phyloP scores from a whole-genome alignment of 2,113 vertebrate species.

The Takifugu bimaculatus region DNA sequence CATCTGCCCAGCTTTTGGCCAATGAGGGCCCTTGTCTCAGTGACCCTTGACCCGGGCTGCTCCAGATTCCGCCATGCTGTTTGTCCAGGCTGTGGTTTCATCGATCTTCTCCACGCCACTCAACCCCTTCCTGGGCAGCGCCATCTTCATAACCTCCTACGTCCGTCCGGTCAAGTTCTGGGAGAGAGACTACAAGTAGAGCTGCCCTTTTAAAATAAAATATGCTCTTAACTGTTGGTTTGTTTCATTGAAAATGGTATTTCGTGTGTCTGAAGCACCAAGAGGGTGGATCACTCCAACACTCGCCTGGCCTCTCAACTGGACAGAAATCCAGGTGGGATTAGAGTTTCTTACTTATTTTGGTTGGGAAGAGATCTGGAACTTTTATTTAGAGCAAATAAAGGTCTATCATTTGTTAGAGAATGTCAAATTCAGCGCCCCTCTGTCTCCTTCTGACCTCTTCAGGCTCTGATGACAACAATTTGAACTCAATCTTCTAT shows the following conservation, averaged over 20 bases:
- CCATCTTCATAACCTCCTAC: slow-evolving; percentile 89
- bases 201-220: too few species aligned
- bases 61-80: slow-evolving; percentile 88
- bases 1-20: too few species aligned
- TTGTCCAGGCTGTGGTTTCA: slow-evolving; percentile 84
- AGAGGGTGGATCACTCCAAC: slow-evolving; percentile 89
- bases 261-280: slow-evolving; percentile 72
- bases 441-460: background rate
- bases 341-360: background rate
- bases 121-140: slow-evolving; percentile 86
- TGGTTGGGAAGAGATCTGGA: too few species aligned
- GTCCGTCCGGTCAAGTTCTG: slow-evolving; percentile 89
- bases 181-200: slow-evolving; percentile 89
- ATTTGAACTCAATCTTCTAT: slow-evolving; percentile 90
- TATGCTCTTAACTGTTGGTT: too few species aligned
- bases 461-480: slow-evolving; percentile 87
- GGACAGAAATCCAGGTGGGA: slow-evolving; percentile 84
- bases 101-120: slow-evolving; percentile 87
- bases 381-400: too few species aligned
- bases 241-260: background rate
- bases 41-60: slow-evolving; percentile 52
- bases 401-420: background rate
- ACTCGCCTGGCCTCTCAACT: slow-evolving; percentile 87
- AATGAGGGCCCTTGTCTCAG: too few species aligned
- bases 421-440: background rate